Conservation (phyloP, 2,113 vertebrate genomes). For the Orcinus orca region DNA sequence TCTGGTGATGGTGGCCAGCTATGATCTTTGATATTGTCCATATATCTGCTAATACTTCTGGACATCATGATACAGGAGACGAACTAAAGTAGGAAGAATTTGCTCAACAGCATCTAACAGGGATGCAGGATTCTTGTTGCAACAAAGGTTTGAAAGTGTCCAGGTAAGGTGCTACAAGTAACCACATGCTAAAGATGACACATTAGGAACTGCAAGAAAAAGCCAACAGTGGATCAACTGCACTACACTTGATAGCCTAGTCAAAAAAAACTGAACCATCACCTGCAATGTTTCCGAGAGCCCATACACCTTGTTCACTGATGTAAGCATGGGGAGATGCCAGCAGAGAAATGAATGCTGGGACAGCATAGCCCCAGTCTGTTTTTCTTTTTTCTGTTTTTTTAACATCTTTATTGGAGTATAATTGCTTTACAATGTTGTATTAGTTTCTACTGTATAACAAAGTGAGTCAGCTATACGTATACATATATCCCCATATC, state of each 20-base stretch:
- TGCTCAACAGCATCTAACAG: constrained; percentile 79
- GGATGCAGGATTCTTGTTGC: not conserved
- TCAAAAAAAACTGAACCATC: not conserved
- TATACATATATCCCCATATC: too few relatives aligned
- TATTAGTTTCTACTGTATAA: too few relatives aligned
- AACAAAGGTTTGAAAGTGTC: constrained; percentile 67
- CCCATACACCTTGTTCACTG: constrained; percentile 30
- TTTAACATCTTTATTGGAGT: too few relatives aligned
- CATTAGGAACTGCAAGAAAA: constrained; percentile 84
- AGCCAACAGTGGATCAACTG: constrained; percentile 82
- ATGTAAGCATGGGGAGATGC: constrained; percentile 87
- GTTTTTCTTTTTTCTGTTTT: too few relatives aligned
- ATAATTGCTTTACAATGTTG: too few relatives aligned
- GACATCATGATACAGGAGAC: constrained; percentile 84
- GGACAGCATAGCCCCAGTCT: constrained; percentile 82
- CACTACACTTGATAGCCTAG: constrained; percentile 69
- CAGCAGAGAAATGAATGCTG: constrained; percentile 87
- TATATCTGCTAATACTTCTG: constrained; percentile 87
- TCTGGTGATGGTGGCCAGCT: constrained; percentile 88
- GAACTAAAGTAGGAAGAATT: constrained; percentile 86
- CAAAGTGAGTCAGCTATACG: too few relatives aligned
- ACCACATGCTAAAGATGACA: constrained; percentile 87
- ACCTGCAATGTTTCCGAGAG: not conserved
- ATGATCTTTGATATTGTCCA: constrained; percentile 92
- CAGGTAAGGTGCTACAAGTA: not conserved